Percentiles rank a stretch among this genome's conserved stretches.
phyloP scores from a whole-genome alignment of 64 coral and sea anemone species.

The Platygyra sinensis region DNA sequence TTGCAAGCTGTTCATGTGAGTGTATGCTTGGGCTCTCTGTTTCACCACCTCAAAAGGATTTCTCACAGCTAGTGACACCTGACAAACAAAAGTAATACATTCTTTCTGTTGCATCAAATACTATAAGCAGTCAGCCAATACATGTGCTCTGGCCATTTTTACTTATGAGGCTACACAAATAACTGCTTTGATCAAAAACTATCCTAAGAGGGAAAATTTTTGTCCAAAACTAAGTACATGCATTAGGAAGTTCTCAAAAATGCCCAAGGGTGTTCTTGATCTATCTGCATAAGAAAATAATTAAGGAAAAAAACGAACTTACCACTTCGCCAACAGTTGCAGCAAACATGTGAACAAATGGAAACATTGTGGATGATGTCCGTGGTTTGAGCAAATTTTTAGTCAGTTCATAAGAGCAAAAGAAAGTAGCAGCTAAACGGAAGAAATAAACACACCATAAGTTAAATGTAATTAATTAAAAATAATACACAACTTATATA shows the following conservation, averaged over 20 bases:
- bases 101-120: neutral
- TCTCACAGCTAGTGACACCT: conserved; percentile 82
- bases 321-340: conserved; percentile 86
- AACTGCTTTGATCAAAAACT: too few species aligned
- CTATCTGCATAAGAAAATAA: too few species aligned
- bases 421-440: conserved; percentile 87
- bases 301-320: conserved; percentile 31
- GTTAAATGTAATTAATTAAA: too few species aligned
- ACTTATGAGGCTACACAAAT: too few species aligned
- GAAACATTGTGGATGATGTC: conserved; percentile 42
- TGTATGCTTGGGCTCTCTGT: conserved; percentile 90
- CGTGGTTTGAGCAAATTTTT: conserved; percentile 72
- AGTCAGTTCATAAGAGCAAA: conserved; percentile 83
- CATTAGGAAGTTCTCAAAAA: too few species aligned
- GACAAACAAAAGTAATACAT: neutral
- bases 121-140: neutral
- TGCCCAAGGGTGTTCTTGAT: too few species aligned
- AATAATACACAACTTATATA: too few species aligned
- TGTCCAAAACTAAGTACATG: too few species aligned
- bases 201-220: too few species aligned
- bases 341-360: conserved; percentile 85
- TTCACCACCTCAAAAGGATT: conserved; percentile 98
- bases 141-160: too few species aligned
- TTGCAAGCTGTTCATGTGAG: conserved; percentile 74
- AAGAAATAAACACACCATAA: neutral